Base-by-base conservation (phyloP, 2,113 vertebrate genomes). In the Oxygymnocypris stewartii region DNA sequence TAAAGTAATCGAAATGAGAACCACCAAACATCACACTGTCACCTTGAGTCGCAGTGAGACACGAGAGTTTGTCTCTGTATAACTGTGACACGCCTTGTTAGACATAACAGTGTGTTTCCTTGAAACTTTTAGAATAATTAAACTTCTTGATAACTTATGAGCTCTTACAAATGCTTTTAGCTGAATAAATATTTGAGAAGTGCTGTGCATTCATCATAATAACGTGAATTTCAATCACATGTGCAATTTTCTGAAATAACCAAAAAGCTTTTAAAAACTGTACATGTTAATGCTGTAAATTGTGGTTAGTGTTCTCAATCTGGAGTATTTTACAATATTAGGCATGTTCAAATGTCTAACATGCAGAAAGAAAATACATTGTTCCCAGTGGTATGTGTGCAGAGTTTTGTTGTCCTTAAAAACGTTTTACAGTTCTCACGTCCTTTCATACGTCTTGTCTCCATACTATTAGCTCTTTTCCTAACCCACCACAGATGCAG, bases 331-430 rank as follows among this genome's bases (percentile, higher is more conserved):
- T 51, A n/a, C 75, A 49, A 51, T 28, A 28, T 51, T 14, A 51
- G n/a, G 14, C 37, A 23, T 63, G 57, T 81, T 25, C 20, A 23
- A 59, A 18, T 51, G 9, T 82, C 20, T 40, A 71, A 18, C n/a
- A n/a, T 42, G 51, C 44, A 77, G 51, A 54, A 82, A 76, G 37
- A 74, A 79, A 54, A 42, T 11, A 40, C 51, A 37, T 61, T 74
- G 7, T 84, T 31, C 14, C 42, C 57, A 59, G 57, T 59, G 57
- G 54, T 18, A 35, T 4, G 6, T 44, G 13, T 44, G 73, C 11
- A 0, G 40, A 75, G 73, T 75, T 75, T 47, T 40, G 40, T 23
- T 75, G 20, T 75, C 40, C 14, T 6, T 4, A 10, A 69, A 37
- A 35, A 35, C 3, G 14, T 69, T 78, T 78, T 35, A 54, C 75